Evolutionary conservation across 2,888 invertebrate species (phyloP).

Genomic region (Argyresthia goedartella): DNA sequence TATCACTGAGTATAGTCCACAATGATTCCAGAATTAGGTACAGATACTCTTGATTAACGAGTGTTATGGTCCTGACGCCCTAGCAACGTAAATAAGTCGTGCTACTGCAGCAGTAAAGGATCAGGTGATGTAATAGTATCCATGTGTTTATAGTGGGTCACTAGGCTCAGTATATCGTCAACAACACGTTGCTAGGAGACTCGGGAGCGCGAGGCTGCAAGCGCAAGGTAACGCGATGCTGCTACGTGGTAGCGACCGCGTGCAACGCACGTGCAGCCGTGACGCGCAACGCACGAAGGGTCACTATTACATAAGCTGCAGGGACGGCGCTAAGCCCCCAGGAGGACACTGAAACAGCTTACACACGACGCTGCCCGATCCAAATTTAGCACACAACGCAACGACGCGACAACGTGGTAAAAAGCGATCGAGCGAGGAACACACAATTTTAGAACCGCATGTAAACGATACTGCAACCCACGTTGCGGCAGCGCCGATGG

Average conservation of each 20-base stretch:
- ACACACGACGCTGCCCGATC: conserved; percentile 42
- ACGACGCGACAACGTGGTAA: conserved; percentile 4
- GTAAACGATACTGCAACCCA: conserved; percentile 53
- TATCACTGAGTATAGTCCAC: conserved; percentile 18
- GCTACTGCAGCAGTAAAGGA: not conserved
- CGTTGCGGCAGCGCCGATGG: conserved; percentile 20
- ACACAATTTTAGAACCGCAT: conserved; percentile 62
- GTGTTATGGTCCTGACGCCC: conserved; percentile 38
- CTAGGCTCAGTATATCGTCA: conserved; percentile 42
- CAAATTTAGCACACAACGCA: conserved; percentile 57
- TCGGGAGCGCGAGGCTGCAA: conserved; percentile 29
- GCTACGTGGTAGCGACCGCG: conserved; percentile 59
- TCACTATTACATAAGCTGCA: conserved; percentile 48
- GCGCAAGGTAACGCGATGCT: conserved; percentile 30
- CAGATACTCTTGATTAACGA: not conserved
- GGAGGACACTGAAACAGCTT: conserved; percentile 32
- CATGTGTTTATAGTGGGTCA: conserved; percentile 37
- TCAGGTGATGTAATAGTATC: conserved; percentile 47
- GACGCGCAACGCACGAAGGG: conserved; percentile 34
- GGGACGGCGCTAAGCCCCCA: conserved; percentile 24
- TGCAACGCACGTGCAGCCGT: conserved; percentile 51
- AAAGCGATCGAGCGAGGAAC: no score
- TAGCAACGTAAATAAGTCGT: conserved; percentile 29
- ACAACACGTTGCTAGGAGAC: conserved; percentile 70
- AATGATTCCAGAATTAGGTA: not conserved